These are phyloP conservation scores for Ictinia mississippiensis DNA, from an alignment of 2,797 vertebrate genomes.

Conservation along the genomic window DNA sequence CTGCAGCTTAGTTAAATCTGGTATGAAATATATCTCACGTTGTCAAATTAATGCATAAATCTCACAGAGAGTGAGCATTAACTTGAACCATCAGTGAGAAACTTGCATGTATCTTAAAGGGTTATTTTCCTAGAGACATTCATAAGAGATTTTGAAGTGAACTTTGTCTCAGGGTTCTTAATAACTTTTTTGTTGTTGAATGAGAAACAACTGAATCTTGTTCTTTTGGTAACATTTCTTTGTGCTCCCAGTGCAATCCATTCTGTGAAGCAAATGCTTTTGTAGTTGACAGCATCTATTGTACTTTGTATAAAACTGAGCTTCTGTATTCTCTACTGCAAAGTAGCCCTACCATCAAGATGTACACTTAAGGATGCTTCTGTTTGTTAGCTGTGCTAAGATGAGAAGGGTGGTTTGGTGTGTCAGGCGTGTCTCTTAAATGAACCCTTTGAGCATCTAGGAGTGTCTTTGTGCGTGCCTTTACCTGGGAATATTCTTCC, in stretches of 20 bases:
- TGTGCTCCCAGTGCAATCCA: not conserved
- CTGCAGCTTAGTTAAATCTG: slow-evolving; percentile 81
- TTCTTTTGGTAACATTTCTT: not conserved
- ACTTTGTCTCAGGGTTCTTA: not conserved
- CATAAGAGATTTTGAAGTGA: not conserved
- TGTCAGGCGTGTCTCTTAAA: not conserved
- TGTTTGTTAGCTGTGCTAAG: not conserved
- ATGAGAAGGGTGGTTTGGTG: not conserved
- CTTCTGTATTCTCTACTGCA: not conserved
- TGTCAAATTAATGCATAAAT: not conserved
- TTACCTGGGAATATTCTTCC: not conserved
- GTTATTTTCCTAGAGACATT: not conserved
- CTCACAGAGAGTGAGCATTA: not conserved
- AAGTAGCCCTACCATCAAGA: not conserved
- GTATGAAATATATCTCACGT: slow-evolving; percentile 54
- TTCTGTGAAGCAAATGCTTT: not conserved
- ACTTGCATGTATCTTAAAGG: not conserved
- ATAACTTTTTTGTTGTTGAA: not conserved
- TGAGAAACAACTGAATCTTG: not conserved
- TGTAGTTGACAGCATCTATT: not conserved
- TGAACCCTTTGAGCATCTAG: not conserved
- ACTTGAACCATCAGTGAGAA: not conserved
- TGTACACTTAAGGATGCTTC: not conserved
- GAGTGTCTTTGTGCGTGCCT: not conserved
- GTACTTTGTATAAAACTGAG: not conserved